Evolutionary conservation across 2,888 invertebrate genomes (phyloP).

Genomic region (Morinoia aosen): DNA sequence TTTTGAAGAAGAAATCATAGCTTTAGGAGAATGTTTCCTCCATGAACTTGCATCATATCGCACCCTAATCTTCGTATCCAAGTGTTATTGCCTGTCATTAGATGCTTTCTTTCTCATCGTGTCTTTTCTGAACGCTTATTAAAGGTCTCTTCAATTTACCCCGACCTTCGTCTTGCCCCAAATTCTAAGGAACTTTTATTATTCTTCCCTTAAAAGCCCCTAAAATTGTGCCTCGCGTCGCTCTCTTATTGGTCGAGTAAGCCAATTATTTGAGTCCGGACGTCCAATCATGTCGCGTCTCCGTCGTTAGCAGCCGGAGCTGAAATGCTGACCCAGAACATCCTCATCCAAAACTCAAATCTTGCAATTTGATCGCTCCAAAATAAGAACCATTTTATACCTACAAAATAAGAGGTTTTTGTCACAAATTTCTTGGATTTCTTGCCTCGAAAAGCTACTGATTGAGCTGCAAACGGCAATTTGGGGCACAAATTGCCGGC

Average conservation of each 20-base stretch:
- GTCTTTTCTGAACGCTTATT: background rate
- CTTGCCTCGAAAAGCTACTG: background rate
- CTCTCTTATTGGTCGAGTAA: constrained; percentile 16
- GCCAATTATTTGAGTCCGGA: constrained; percentile 15
- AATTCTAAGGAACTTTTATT: background rate
- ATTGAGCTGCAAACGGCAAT: background rate
- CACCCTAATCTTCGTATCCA: background rate
- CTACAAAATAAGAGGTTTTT: background rate
- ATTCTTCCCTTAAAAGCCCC: background rate
- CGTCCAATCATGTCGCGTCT: constrained; percentile 26
- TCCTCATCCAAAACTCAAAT: background rate
- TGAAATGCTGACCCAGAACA: constrained; percentile 17
- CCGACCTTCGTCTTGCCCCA: background rate
- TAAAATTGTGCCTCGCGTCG: background rate
- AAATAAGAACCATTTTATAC: background rate
- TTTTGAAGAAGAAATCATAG: background rate
- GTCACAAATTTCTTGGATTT: background rate
- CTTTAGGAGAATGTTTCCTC: background rate
- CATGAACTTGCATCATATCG: background rate
- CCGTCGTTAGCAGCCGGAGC: background rate
- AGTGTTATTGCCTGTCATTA: constrained; percentile 17
- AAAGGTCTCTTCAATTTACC: constrained; percentile 15
- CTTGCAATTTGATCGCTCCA: background rate
- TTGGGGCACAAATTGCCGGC: background rate
- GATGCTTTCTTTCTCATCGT: background rate